phyloP scores from a whole-genome alignment of 2,888 invertebrate genomes.

The Tridacna gigas region DNA sequence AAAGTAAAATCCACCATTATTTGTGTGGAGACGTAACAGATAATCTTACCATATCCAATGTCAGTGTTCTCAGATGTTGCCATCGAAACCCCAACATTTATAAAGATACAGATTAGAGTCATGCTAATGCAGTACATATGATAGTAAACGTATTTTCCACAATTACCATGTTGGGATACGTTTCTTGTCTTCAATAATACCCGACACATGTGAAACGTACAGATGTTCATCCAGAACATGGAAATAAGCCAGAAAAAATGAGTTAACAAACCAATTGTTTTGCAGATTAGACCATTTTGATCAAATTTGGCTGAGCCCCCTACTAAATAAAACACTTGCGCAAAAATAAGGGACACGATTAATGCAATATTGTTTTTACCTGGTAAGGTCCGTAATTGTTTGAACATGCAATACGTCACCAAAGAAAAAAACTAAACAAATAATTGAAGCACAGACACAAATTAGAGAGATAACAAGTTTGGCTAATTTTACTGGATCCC shows the following conservation, averaged over 20 bases:
- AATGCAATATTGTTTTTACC: background rate
- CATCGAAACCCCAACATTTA: slow-evolving; percentile 34
- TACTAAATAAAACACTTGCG: background rate
- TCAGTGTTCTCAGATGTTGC: background rate
- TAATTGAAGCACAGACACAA: background rate
- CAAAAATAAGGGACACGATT: slow-evolving; percentile 38
- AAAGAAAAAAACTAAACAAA: background rate
- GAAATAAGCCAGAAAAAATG: slow-evolving; percentile 43
- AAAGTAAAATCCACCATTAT: slow-evolving; percentile 43
- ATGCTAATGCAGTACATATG: slow-evolving; percentile 18
- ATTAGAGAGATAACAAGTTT: background rate
- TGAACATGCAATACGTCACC: background rate
- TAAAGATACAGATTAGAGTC: slow-evolving; percentile 24
- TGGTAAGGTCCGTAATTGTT: too few species aligned
- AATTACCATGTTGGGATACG: background rate
- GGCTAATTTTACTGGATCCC: too few species aligned
- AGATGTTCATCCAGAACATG: slow-evolving; percentile 41
- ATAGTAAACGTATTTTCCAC: slow-evolving; percentile 31
- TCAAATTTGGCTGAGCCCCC: slow-evolving; percentile 22
- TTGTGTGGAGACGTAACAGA: slow-evolving; percentile 44
- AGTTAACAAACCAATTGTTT: slow-evolving; percentile 30
- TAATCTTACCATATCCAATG: slow-evolving; percentile 46
- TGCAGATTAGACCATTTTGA: slow-evolving; percentile 28
- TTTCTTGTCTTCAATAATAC: slow-evolving; percentile 16
- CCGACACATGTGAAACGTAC: slow-evolving; percentile 45